These are phyloP conservation scores for Peucedramus taeniatus DNA, from an alignment of 2,113 vertebrate species.

Conservation along the genomic window DNA sequence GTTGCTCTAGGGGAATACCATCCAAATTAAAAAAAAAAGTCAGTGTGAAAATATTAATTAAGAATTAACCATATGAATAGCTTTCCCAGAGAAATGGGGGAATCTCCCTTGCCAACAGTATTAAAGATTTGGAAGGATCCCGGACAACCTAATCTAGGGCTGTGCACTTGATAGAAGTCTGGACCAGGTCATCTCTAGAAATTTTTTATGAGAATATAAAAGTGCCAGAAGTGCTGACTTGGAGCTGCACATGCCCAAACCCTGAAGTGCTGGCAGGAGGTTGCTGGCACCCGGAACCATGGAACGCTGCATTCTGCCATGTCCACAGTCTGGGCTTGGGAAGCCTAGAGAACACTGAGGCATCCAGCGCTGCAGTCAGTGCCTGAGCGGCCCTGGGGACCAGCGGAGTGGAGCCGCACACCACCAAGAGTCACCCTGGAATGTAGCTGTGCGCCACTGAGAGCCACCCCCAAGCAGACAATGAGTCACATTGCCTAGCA, in stretches of 20 bases:
- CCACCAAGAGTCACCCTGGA: not conserved
- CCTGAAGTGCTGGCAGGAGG: not conserved
- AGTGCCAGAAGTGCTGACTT: not conserved
- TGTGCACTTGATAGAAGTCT: not conserved
- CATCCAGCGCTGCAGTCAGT: not conserved
- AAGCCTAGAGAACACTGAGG: not conserved
- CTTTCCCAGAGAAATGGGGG: not conserved
- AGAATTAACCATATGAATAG: not conserved
- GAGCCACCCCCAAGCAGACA: not conserved
- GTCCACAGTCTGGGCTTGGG: rapidly evolving
- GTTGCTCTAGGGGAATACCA: not conserved
- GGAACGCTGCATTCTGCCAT: rapidly evolving
- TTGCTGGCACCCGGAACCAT: not conserved
- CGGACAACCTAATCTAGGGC: not conserved
- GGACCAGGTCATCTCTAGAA: not conserved
- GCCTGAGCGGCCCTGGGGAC: not conserved
- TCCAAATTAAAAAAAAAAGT: not conserved
- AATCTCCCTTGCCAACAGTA: not conserved
- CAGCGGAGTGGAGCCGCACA: not conserved
- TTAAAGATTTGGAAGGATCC: not conserved
- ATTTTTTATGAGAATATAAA: not conserved
- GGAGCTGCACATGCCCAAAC: not conserved
- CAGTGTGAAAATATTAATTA: not conserved
- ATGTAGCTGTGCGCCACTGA: not conserved
- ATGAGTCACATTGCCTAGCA: not conserved